Base-by-base conservation (phyloP, 2,888 invertebrate species). In the Chymomyza procnemis region DNA sequence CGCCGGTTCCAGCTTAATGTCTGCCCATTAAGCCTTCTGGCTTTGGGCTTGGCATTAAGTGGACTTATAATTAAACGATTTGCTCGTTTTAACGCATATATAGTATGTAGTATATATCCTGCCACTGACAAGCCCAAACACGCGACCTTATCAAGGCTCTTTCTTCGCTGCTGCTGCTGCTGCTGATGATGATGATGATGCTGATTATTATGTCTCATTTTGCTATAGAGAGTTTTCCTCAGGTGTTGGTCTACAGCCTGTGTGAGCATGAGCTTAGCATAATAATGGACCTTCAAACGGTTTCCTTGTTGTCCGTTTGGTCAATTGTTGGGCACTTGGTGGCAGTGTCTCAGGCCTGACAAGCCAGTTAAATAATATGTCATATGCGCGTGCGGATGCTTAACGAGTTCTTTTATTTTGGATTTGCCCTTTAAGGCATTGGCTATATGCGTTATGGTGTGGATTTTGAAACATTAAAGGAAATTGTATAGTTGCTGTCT, bases 11-110 rank as follows among this genome's bases (percentile, higher is more conserved):
- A 67, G 66, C 59, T 58, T 61, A 64, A 68, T 61, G 72, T 71
- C 65, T 64, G 73, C 56, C 58, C 59, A 69, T 70, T 66, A 77
- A 84, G 79, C 85, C 78, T 61, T 74, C 67, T 79, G 86, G 79
- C 74, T 86, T 79, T 71, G 64, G 59, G 65, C 60, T 14, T 18
- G 72, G 71, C 76, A 78, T 84, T 85, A 88, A 88, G 83, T 85
- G 85, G 75, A 79, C 81, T 82, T 87, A 82, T 87, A 87, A 87
- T 87, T 88, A 87, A 87, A 85, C 87, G 87, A 78, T 87, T 81
- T 87, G 74, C 74, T 75, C 80, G 76, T 74, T 87, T 76, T 81
- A 86, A 82, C 83, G 74, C 73, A 72, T 75, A 74, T 73, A 74
- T 78, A 30, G 34, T 41, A 41, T 41, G 12, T 12, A 41, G 9